A percentile compares a stretch with the other conserved stretches of the same genome.
Conservation (phyloP, 2,888 invertebrate genomes). For the Congeria kusceri region DNA sequence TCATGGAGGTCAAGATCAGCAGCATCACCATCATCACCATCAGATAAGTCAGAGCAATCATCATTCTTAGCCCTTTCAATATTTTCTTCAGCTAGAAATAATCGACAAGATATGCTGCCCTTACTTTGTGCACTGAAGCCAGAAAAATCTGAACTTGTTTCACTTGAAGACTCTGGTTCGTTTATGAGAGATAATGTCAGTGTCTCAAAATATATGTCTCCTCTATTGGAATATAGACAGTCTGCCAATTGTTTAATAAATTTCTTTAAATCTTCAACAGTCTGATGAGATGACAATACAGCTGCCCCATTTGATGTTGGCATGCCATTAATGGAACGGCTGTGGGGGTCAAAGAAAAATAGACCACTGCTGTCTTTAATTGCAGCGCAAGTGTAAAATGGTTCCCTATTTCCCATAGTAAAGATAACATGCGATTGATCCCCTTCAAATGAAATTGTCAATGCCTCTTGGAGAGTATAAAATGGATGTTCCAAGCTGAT, state of each 20-base stretch:
- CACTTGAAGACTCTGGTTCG: constrained; percentile 2
- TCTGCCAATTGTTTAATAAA: constrained; percentile 10
- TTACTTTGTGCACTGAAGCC: constrained; percentile 12
- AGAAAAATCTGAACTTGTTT: constrained; percentile 11
- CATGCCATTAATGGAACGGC: neutral
- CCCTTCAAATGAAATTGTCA: no score
- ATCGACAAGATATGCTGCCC: constrained; percentile 12
- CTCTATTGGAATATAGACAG: neutral
- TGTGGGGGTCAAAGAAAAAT: no score
- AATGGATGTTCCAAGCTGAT: no score
- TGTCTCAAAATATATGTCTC: constrained; percentile 8
- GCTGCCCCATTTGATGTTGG: constrained; percentile 4
- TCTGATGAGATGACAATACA: constrained; percentile 2
- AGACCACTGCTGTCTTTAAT: no score
- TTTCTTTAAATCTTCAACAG: constrained; percentile 6
- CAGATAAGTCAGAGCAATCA: constrained; percentile 9
- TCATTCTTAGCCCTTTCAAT: constrained; percentile 1
- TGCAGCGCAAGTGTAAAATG: no score
- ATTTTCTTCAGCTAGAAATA: constrained; percentile 12
- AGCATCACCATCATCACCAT: neutral
- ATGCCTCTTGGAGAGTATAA: no score
- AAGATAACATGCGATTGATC: no score
- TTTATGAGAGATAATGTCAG: neutral
- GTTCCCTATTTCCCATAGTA: no score
- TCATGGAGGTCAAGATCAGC: neutral